phyloP scores from a whole-genome alignment of 1,140 invertebrate genomes.

The Drosophila sproati region DNA sequence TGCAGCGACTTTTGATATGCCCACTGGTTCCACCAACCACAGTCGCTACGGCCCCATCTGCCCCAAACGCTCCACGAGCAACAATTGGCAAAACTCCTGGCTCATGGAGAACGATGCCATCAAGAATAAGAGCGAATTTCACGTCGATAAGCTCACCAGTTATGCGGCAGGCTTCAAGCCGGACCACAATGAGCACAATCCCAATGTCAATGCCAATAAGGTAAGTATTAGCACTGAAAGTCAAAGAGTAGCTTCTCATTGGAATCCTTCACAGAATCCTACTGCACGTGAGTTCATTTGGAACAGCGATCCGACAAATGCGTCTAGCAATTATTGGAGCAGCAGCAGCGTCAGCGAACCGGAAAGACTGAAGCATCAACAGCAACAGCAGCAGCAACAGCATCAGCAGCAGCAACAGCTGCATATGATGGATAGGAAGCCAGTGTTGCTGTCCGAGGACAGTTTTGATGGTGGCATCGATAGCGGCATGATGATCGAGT shows the following conservation, averaged over 20 bases:
- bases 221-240: constrained; percentile 17
- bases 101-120: constrained; percentile 48
- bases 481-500: constrained; percentile 74
- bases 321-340: constrained; percentile 41
- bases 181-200: constrained; percentile 35
- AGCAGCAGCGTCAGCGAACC: constrained; percentile 28
- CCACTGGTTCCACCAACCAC: constrained; percentile 85
- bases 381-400: constrained; percentile 18
- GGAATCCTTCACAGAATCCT: constrained; percentile 23
- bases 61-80: constrained; percentile 85
- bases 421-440: constrained; percentile 54
- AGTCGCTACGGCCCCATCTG: constrained; percentile 93
- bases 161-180: constrained; percentile 39
- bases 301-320: constrained; percentile 43
- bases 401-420: background rate
- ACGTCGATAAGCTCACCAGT: constrained; percentile 55
- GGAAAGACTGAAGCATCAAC: constrained; percentile 57
- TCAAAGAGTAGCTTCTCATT: background rate
- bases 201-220: constrained; percentile 61
- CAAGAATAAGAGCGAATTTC: constrained; percentile 34
- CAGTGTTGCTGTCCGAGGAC: constrained; percentile 67
- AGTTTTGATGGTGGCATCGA: constrained; percentile 77
- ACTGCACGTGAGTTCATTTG: constrained; percentile 46
- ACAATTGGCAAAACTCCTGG: constrained; percentile 61
- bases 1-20: constrained; percentile 90